A percentile compares a stretch with the other conserved stretches of the same genome.
Conservation (phyloP, 2,888 invertebrate genomes). For the Anarsia innoxiella region DNA sequence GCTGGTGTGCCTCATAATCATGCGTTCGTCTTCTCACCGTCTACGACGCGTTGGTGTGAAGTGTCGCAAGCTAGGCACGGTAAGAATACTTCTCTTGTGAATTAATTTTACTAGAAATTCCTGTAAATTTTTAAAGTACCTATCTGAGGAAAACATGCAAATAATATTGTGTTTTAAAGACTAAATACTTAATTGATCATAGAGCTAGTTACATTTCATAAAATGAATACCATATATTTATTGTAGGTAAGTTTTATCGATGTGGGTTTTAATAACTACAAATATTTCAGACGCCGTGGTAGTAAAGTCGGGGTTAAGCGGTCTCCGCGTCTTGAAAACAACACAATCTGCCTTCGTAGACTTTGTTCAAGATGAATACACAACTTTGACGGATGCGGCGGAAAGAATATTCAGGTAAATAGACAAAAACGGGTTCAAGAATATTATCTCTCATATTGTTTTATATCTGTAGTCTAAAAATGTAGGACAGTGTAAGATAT, state of each 20-base stretch:
- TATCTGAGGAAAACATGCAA: too few species aligned
- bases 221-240: too few species aligned
- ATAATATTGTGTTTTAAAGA: too few species aligned
- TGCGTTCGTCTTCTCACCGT: constrained; percentile 83
- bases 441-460: background rate
- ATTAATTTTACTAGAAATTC: too few species aligned
- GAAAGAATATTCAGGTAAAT: constrained; percentile 80
- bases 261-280: too few species aligned
- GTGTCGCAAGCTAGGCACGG: constrained; percentile 80
- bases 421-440: too few species aligned
- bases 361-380: constrained; percentile 86
- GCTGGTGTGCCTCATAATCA: constrained; percentile 79
- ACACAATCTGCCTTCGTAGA: constrained; percentile 88
- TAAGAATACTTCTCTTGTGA: too few species aligned
- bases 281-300: constrained; percentile 59
- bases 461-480: background rate
- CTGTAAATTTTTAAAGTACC: too few species aligned
- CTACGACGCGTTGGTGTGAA: constrained; percentile 79
- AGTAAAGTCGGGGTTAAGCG: constrained; percentile 81
- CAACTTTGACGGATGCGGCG: constrained; percentile 82
- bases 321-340: constrained; percentile 84
- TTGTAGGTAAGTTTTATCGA: too few species aligned
- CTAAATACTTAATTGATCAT: too few species aligned
- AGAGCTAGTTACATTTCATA: too few species aligned
- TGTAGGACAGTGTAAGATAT: background rate